These are phyloP conservation scores for Gryllus bimaculatus DNA, from an alignment of 1,140 invertebrate genomes.

Conservation along the genomic window DNA sequence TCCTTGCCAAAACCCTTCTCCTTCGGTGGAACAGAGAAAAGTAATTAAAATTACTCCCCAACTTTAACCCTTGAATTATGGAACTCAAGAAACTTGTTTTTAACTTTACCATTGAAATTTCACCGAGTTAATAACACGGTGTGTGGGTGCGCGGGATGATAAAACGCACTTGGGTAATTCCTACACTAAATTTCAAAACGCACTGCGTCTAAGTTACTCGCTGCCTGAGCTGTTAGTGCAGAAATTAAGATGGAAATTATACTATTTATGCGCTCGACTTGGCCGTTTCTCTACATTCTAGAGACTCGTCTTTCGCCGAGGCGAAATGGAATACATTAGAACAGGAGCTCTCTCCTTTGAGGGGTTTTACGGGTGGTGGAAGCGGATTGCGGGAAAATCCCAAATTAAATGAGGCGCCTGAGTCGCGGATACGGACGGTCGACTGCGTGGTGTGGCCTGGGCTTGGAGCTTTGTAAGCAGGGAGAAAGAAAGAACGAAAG, in stretches of 20 bases:
- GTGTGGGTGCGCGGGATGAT: background rate
- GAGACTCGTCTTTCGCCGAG: background rate
- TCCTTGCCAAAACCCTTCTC: background rate
- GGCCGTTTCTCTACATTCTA: background rate
- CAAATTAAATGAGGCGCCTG: too few relatives aligned
- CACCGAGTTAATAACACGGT: background rate
- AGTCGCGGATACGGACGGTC: too few relatives aligned
- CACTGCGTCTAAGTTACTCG: background rate
- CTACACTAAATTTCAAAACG: background rate
- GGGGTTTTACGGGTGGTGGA: background rate
- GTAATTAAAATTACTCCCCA: constrained; percentile 1
- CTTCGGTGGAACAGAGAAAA: constrained; percentile 1
- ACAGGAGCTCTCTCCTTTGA: background rate
- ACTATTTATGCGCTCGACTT: background rate
- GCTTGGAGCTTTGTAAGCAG: too few relatives aligned
- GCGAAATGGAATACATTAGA: constrained; percentile 4
- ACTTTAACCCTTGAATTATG: constrained; percentile 1
- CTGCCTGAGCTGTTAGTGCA: background rate
- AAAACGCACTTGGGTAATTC: constrained; percentile 1
- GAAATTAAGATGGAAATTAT: constrained; percentile 6
- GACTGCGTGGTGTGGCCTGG: too few relatives aligned
- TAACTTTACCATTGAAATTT: constrained; percentile 6
- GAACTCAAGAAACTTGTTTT: constrained; percentile 5
- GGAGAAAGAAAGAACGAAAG: too few relatives aligned
- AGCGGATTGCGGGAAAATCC: background rate